Conservation (phyloP, 2,888 invertebrate genomes). For the Cinara cedri region DNA sequence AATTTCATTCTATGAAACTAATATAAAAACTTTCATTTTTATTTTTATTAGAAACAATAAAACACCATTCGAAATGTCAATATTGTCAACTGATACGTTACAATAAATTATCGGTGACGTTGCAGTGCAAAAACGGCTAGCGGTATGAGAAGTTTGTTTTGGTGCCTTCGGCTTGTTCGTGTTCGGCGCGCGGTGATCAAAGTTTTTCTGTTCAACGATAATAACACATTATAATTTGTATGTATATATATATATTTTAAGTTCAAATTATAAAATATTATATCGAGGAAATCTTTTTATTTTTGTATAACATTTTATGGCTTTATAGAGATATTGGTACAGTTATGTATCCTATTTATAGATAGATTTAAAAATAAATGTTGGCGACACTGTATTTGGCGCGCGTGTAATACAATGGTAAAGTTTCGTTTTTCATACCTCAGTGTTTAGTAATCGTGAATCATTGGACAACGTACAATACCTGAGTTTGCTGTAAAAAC, state of each 20-base stretch:
- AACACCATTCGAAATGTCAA: conserved; percentile 62
- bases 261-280: neutral
- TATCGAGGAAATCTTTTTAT: neutral
- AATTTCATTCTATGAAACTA: neutral
- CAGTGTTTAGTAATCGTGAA: too few species aligned
- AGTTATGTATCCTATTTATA: too few species aligned
- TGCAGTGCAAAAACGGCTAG: conserved; percentile 66
- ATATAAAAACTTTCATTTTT: conserved; percentile 5
- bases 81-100: conserved; percentile 62
- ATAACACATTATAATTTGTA: too few species aligned
- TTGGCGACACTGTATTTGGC: too few species aligned
- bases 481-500: too few species aligned
- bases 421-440: too few species aligned
- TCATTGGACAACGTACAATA: too few species aligned
- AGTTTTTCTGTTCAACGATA: conserved; percentile 39
- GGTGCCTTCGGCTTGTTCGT: conserved; percentile 63
- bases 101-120: conserved; percentile 63
- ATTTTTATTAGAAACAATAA: conserved; percentile 61
- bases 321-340: too few species aligned
- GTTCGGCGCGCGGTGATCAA: conserved; percentile 61
- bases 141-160: conserved; percentile 61
- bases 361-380: too few species aligned
- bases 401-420: too few species aligned
- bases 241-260: too few species aligned
- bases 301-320: neutral